Base-by-base conservation (phyloP, 2,113 vertebrate species). In the Phocoena phocoena region DNA sequence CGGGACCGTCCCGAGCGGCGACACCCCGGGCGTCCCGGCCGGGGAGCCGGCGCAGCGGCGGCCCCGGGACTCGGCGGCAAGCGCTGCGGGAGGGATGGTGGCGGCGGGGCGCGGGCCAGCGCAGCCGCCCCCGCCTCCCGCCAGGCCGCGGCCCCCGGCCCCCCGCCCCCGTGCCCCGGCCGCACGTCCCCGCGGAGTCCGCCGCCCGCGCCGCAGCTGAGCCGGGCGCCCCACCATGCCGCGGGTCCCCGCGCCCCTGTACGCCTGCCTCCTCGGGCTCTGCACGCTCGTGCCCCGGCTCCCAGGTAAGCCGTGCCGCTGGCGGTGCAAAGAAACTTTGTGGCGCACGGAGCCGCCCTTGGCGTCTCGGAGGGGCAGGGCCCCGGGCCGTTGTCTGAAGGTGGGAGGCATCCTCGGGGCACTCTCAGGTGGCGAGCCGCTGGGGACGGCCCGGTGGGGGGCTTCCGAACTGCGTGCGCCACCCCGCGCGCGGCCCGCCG, bases 211-310 rank as follows among this genome's bases (percentile, higher is more conserved):
- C 87, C 36, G 76, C 88, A 94, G 70, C 91, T 74, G 77, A 95
- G 92, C 97, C 60, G 53, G 94, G 84, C 82, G 76, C 85, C 88
- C 95, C 98, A 97, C 94, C 98, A 98, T 98, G 98, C 97, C 98
- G 97, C 97, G 95, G 95, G 97, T 81, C 87, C 97, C 95, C 95
- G 98, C 98, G 98, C 98, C 97, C 93, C 95, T 97, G 84, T 98
- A 96, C 96, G 98, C 88, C 98, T 96, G 95, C 96, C 63, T 98
- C 9, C 85, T 98, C 14, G 62, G 73, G 88, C 81, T 98, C 90
- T 97, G 97, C 94, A 88, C 95, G 38, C 83, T 98, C 0, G 23
- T 95, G 62, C 97, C 95, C 81, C 3, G 81, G 33, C 88, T 96
- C 36, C 2, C 97, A 97, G 98, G 98, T 98, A 88, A 98, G 98